Percentiles rank a stretch among this genome's conserved stretches.
Conservation (phyloP, 64 coral and sea anemone species). For the Montipora sp. region DNA sequence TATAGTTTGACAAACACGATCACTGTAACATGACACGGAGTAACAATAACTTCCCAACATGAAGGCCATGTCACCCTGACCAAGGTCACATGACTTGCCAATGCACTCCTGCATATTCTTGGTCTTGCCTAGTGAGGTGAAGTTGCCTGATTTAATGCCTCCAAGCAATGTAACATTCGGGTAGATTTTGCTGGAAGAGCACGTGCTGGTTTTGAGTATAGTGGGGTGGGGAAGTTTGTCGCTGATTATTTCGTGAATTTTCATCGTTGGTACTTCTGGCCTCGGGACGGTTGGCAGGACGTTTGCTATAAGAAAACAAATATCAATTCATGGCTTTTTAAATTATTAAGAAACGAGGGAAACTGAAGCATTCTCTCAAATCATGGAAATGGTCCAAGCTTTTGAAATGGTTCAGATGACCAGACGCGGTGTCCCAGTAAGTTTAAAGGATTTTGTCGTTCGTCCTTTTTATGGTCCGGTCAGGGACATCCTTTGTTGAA, state of each 20-base stretch:
- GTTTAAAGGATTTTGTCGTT: too few species aligned
- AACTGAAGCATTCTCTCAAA: too few species aligned
- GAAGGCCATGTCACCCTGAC: constrained; percentile 85
- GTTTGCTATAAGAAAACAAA: constrained; percentile 52
- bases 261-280: constrained; percentile 35
- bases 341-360: too few species aligned
- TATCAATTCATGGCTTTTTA: background rate
- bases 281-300: constrained; percentile 65
- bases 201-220: constrained; percentile 90
- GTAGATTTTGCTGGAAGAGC: constrained; percentile 92
- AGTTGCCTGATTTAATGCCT: constrained; percentile 93
- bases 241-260: constrained; percentile 92
- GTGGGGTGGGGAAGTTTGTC: constrained; percentile 86
- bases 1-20: constrained; percentile 87
- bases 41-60: constrained; percentile 93
- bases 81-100: constrained; percentile 91
- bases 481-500: too few species aligned
- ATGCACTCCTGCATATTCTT: constrained; percentile 99
- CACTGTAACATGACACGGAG: constrained; percentile 80
- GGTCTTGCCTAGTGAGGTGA: constrained; percentile 81
- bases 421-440: too few species aligned
- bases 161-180: constrained; percentile 92
- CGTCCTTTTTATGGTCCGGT: too few species aligned
- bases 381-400: too few species aligned
- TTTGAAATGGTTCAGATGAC: too few species aligned